These are phyloP conservation scores for Caenorhabditis sinica DNA, from an alignment of 2,888 invertebrate species.

Conservation along the genomic window DNA sequence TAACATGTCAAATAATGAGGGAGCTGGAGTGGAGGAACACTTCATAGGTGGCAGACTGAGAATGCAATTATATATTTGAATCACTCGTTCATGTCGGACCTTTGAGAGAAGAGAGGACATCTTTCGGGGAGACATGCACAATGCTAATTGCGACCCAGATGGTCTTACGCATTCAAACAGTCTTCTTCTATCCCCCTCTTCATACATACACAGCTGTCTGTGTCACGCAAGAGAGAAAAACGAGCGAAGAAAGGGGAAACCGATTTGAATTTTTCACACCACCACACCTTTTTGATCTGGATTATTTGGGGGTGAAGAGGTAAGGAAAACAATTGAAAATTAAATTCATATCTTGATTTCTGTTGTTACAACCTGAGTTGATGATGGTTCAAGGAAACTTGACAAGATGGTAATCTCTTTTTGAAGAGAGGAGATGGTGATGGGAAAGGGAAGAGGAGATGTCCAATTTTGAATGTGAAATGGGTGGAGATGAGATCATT, in stretches of 20 bases:
- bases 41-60: constrained; percentile 51
- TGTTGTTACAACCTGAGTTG: constrained; percentile 28
- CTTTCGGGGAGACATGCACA: constrained; percentile 48
- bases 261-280: constrained; percentile 29
- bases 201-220: constrained; percentile 30
- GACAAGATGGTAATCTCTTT: constrained; percentile 41
- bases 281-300: constrained; percentile 29
- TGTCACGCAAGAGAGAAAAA: constrained; percentile 25
- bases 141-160: constrained; percentile 63
- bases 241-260: constrained; percentile 3
- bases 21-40: constrained; percentile 6
- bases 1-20: constrained; percentile 54
- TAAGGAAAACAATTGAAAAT: constrained; percentile 15
- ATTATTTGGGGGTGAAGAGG: not conserved
- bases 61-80: constrained; percentile 61
- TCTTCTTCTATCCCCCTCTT: constrained; percentile 14
- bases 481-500: constrained; percentile 53
- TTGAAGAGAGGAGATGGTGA: not conserved
- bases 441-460: constrained; percentile 12
- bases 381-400: constrained; percentile 12
- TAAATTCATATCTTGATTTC: constrained; percentile 27
- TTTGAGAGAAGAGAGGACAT: constrained; percentile 20
- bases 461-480: constrained; percentile 44
- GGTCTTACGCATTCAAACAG: constrained; percentile 52
- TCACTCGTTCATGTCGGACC: constrained; percentile 28